Evolutionary conservation across 2,797 vertebrate species (phyloP).

Genomic region (Enteromius argenteus): DNA sequence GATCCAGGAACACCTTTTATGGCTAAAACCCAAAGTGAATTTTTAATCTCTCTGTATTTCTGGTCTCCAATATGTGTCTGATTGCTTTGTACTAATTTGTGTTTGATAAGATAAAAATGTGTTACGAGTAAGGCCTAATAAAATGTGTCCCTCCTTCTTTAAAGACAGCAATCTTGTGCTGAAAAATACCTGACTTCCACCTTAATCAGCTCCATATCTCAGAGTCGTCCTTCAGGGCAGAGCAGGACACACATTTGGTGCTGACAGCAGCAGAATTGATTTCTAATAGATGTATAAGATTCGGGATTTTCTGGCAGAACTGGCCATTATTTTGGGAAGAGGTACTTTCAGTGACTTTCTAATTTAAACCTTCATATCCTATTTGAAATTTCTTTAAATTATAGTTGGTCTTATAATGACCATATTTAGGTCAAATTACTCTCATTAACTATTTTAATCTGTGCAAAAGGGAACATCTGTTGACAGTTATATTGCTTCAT

Average conservation of each 20-base stretch:
- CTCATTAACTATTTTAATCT: constrained; percentile 1
- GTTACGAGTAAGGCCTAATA: constrained; percentile 1
- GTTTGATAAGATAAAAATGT: constrained; percentile 18
- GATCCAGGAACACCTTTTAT: constrained; percentile 11
- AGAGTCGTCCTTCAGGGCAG: constrained; percentile 17
- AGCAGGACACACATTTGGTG: constrained; percentile 17
- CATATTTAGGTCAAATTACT: neutral
- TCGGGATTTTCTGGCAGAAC: constrained; percentile 18
- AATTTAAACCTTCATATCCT: neutral
- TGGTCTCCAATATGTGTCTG: neutral
- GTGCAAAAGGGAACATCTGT: neutral
- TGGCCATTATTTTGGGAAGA: constrained; percentile 45
- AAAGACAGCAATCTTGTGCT: constrained; percentile 7
- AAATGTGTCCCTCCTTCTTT: neutral
- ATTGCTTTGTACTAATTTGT: constrained; percentile 11
- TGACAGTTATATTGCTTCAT: neutral
- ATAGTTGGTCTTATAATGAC: neutral
- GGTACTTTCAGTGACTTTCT: neutral
- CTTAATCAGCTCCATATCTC: constrained; percentile 27
- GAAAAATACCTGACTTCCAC: constrained; percentile 21
- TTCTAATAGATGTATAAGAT: constrained; percentile 45
- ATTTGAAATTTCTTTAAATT: neutral
- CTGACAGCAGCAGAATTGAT: constrained; percentile 37
- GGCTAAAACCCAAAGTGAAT: constrained; percentile 17
- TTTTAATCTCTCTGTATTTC: neutral